Conservation (phyloP, 2,888 invertebrate species). For the Steinernema scapterisci region DNA sequence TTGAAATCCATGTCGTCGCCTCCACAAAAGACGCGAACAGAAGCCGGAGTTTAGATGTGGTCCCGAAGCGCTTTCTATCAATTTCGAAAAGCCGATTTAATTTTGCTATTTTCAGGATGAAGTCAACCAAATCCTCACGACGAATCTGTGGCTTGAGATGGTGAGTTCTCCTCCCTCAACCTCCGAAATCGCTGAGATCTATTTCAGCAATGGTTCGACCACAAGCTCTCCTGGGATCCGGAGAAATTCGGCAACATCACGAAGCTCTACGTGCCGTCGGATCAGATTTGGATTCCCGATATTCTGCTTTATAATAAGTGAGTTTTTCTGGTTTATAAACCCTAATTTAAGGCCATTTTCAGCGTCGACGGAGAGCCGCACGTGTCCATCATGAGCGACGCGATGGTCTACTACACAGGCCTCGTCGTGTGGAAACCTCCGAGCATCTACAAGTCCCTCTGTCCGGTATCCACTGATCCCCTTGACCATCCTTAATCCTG, state of each 20-base stretch:
- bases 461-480: slow-evolving; percentile 43
- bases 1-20: no score
- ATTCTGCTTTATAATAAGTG: slow-evolving; percentile 87
- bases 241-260: slow-evolving; percentile 90
- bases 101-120: slow-evolving; percentile 60
- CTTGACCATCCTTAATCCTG: background rate
- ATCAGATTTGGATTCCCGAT: slow-evolving; percentile 95
- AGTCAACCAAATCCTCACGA: slow-evolving; percentile 67
- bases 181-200: no score
- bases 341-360: no score
- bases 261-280: slow-evolving; percentile 92
- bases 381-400: slow-evolving; percentile 66
- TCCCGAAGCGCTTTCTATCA: no score
- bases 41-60: no score
- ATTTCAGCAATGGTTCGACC: slow-evolving; percentile 86
- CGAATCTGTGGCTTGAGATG: slow-evolving; percentile 68
- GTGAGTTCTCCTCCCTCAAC: no score
- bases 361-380: slow-evolving; percentile 66
- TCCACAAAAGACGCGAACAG: no score
- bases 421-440: slow-evolving; percentile 67
- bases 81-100: no score
- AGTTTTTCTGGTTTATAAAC: background rate
- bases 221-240: slow-evolving; percentile 89
- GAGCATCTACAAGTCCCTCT: slow-evolving; percentile 67
- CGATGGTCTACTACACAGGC: slow-evolving; percentile 65